Percentiles rank a stretch among this genome's conserved stretches.
Evolutionary conservation across 64 coral and sea anemone species (phyloP).

Genomic region (Trachythela sp.): DNA sequence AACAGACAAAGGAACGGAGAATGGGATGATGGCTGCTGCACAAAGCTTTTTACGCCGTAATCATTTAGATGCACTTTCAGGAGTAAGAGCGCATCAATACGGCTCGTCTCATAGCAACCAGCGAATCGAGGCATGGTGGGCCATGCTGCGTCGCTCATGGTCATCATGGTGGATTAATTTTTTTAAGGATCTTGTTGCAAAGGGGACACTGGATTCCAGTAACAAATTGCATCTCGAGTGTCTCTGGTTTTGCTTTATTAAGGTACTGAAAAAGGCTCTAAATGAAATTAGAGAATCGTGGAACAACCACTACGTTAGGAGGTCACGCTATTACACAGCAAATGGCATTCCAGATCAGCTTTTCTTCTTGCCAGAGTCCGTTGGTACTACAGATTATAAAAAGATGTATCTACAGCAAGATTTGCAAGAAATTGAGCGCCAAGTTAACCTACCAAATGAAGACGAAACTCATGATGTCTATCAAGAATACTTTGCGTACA

Average conservation of each 20-base stretch:
- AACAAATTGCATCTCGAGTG: not conserved
- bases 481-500: not conserved
- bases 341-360: not conserved
- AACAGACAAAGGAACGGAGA: constrained; percentile 30
- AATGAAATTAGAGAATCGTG: not conserved
- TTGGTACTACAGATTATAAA: not conserved
- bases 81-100: not conserved
- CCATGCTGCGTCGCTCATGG: not conserved
- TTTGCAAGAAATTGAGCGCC: not conserved
- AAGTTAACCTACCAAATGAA: not conserved
- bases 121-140: not conserved
- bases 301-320: not conserved
- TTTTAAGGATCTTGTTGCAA: not conserved
- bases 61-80: not conserved
- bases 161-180: not conserved
- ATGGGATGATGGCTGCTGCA: not conserved
- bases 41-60: constrained; percentile 5
- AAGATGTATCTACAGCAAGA: not conserved
- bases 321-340: not conserved
- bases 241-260: not conserved
- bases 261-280: not conserved
- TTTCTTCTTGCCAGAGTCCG: not conserved
- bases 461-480: not conserved
- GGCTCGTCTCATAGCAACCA: not conserved
- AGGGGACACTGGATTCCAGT: not conserved